Evolutionary conservation across 30 jellyfish, hydroid and myxozoan species (phyloP).

Genomic region (Turritopsis dohrnii): DNA sequence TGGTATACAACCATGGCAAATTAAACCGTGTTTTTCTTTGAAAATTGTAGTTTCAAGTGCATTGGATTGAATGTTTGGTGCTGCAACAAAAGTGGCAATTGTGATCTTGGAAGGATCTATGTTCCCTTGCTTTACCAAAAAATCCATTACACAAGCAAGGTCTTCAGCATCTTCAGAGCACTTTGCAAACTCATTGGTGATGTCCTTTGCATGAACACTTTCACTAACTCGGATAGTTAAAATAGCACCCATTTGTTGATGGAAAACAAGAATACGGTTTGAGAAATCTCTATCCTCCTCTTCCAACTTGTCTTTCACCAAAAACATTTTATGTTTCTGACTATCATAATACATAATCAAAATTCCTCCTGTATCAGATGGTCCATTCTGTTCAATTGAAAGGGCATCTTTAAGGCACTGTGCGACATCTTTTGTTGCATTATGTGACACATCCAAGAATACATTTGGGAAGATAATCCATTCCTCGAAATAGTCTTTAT

Average conservation of each 20-base stretch:
- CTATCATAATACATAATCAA: neutral
- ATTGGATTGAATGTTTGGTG: neutral
- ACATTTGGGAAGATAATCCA: neutral
- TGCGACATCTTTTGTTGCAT: neutral
- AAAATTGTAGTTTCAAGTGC: neutral
- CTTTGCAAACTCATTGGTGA: neutral
- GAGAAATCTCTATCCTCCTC: neutral
- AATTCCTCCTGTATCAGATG: neutral
- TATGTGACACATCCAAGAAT: neutral
- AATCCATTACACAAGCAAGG: neutral
- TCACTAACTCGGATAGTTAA: neutral
- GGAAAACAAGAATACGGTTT: neutral
- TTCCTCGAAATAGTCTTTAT: neutral
- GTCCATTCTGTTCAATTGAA: neutral
- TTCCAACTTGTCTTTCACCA: neutral
- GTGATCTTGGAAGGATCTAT: neutral
- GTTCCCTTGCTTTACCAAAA: neutral
- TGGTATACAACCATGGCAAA: neutral
- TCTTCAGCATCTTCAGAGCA: neutral
- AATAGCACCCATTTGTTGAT: neutral
- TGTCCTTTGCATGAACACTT: neutral
- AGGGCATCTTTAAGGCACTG: neutral
- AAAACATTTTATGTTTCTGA: neutral
- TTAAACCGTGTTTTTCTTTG: neutral
- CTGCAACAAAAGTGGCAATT: neutral